Percentiles rank a stretch among this genome's conserved stretches.
Evolutionary conservation across 2,113 vertebrate genomes (phyloP).

Genomic region (Triplophysa dalaica): DNA sequence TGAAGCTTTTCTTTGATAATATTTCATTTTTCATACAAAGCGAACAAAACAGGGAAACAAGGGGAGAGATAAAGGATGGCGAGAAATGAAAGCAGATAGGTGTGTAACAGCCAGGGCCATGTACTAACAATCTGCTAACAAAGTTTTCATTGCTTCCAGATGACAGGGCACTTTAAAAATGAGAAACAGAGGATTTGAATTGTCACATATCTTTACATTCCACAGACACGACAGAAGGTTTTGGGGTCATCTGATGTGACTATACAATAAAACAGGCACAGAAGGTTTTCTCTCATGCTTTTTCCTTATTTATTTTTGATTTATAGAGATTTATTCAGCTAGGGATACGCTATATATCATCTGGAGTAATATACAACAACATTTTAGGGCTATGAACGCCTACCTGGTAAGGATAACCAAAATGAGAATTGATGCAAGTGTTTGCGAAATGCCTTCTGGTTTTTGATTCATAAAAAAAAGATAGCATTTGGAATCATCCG

Average conservation of each 20-base stretch:
- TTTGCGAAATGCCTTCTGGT: too few species aligned
- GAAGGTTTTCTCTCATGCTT: neutral
- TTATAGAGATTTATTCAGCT: constrained; percentile 6
- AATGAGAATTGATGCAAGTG: too few species aligned
- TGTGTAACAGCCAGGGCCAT: constrained; percentile 9
- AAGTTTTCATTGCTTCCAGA: constrained; percentile 29
- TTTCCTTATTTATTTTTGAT: neutral
- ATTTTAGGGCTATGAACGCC: too few species aligned
- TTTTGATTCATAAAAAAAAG: too few species aligned
- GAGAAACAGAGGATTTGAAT: neutral
- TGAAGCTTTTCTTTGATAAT: constrained; percentile 39
- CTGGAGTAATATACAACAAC: too few species aligned
- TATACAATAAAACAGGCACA: neutral
- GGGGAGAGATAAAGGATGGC: neutral
- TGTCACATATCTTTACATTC: too few species aligned
- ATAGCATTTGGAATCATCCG: too few species aligned
- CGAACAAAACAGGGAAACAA: neutral
- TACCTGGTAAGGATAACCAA: too few species aligned
- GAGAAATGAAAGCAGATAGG: constrained; percentile 1
- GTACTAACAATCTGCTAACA: constrained; percentile 11
- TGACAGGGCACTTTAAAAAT: constrained; percentile 45
- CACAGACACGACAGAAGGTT: too few species aligned
- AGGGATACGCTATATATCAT: constrained; percentile 1
- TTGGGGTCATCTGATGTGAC: too few species aligned
- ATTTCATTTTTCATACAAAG: neutral